These are phyloP conservation scores for Amazona vittata DNA, from an alignment of 2,113 vertebrate genomes.

Conservation along the genomic window DNA sequence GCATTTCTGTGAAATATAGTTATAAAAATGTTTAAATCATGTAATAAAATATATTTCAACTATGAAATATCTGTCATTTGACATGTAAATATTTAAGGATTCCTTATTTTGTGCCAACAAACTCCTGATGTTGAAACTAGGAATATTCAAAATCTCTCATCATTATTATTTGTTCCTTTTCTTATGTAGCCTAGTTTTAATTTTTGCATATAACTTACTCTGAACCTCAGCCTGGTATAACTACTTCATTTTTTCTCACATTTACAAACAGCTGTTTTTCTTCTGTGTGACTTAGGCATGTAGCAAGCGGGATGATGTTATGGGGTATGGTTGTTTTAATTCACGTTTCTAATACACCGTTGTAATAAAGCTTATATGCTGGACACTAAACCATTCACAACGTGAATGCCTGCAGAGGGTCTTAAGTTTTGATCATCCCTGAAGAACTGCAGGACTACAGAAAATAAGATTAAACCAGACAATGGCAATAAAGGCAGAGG, in stretches of 20 bases:
- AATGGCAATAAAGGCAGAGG: not conserved
- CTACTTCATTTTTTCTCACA: not conserved
- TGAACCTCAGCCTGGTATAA: not conserved
- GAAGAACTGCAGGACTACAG: not conserved
- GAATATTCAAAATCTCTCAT: not conserved
- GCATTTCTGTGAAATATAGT: not conserved
- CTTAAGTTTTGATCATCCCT: not conserved
- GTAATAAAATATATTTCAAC: not conserved
- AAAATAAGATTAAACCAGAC: not conserved
- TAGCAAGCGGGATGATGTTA: not conserved
- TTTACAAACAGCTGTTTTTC: not conserved
- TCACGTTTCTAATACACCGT: not conserved
- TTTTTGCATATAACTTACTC: not conserved
- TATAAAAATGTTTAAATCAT: not conserved
- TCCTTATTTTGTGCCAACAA: not conserved
- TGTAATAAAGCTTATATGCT: not conserved
- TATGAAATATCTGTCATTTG: not conserved
- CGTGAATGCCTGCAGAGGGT: fast-evolving
- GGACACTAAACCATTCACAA: not conserved
- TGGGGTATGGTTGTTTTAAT: not conserved
- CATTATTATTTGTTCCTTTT: not conserved
- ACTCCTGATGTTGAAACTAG: not conserved
- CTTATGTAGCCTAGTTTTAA: not conserved
- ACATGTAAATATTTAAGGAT: not conserved
- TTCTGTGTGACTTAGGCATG: not conserved